These are phyloP conservation scores for Laspeyria flexula DNA, from an alignment of 2,888 invertebrate genomes.

Conservation along the genomic window DNA sequence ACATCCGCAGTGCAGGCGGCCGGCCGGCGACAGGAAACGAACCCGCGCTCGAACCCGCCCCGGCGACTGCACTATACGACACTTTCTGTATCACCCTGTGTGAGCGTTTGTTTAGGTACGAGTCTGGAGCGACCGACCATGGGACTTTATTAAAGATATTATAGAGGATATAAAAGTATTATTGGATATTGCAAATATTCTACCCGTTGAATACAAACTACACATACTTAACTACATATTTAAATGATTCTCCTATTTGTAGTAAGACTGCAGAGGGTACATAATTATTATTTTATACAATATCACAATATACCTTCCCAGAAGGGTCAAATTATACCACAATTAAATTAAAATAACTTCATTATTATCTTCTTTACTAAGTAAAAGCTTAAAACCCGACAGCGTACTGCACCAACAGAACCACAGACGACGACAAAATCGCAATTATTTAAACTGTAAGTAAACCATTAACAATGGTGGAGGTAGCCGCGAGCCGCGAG, in stretches of 20 bases:
- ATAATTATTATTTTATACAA: too few species aligned
- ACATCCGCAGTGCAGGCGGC: slow-evolving; percentile 15
- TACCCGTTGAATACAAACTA: too few species aligned
- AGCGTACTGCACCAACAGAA: neutral
- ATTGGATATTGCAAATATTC: too few species aligned
- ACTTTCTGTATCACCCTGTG: neutral
- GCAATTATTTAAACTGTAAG: slow-evolving; percentile 23
- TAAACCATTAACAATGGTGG: slow-evolving; percentile 7
- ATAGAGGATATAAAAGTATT: too few species aligned
- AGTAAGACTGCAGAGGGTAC: too few species aligned
- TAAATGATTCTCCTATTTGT: too few species aligned
- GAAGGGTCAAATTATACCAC: too few species aligned
- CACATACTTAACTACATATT: too few species aligned
- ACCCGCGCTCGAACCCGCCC: slow-evolving; percentile 41
- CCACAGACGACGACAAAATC: neutral
- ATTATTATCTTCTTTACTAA: too few species aligned
- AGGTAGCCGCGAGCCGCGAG: neutral
- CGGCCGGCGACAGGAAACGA: slow-evolving; percentile 50
- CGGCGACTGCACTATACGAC: slow-evolving; percentile 24
- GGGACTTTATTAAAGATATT: neutral
- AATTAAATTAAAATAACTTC: too few species aligned
- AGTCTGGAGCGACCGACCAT: neutral
- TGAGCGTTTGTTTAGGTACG: neutral
- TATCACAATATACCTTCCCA: too few species aligned
- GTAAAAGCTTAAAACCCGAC: neutral